phyloP scores from a whole-genome alignment of 2,888 invertebrate genomes.

The Barypeithes pellucidus region DNA sequence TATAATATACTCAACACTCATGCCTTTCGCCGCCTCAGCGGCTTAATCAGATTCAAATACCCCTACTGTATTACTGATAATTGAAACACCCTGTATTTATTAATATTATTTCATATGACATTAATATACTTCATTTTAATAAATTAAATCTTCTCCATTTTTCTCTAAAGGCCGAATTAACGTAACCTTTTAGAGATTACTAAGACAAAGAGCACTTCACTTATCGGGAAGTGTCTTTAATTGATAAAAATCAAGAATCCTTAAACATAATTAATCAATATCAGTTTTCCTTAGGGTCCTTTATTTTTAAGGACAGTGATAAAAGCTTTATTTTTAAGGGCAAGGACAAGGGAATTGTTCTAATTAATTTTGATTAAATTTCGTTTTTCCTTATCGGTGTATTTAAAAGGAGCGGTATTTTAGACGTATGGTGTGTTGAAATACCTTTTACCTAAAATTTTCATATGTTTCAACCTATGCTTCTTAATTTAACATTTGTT shows the following conservation, averaged over 20 bases:
- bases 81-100: too few species aligned
- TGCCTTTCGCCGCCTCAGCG: too few species aligned
- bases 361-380: neutral
- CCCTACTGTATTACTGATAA: too few species aligned
- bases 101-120: neutral
- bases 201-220: neutral
- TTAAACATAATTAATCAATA: constrained; percentile 23
- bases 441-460: too few species aligned
- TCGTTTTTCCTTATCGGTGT: neutral
- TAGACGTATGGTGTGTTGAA: too few species aligned
- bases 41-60: too few species aligned
- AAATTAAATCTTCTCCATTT: neutral
- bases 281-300: constrained; percentile 1
- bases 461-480: too few species aligned
- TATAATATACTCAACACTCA: too few species aligned
- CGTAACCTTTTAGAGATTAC: neutral
- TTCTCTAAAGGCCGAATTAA: neutral
- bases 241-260: constrained; percentile 21
- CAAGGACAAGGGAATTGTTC: neutral
- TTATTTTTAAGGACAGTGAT: constrained; percentile 6
- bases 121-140: neutral
- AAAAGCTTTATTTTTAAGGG: constrained; percentile 8
- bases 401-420: too few species aligned
- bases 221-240: constrained; percentile 9
- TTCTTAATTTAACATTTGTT: too few species aligned